Evolutionary conservation across 2,888 invertebrate species (phyloP).

Genomic region (Dynastes tityus): DNA sequence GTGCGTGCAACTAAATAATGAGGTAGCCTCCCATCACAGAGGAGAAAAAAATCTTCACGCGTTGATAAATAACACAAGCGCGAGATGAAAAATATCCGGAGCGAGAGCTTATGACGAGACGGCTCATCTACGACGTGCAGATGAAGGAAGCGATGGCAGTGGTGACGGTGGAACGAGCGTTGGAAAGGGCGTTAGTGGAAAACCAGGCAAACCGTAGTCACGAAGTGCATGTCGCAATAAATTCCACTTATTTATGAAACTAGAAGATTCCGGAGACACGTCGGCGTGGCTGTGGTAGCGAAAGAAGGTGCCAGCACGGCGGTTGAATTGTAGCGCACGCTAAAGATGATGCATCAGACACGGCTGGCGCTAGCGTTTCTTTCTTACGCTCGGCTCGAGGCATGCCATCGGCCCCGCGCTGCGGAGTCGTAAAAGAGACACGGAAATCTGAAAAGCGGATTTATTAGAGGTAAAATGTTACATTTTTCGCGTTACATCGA

Average conservation of each 20-base stretch:
- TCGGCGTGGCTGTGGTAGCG: slow-evolving; percentile 59
- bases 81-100: slow-evolving; percentile 42
- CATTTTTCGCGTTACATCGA: slow-evolving; percentile 7
- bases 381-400: background rate
- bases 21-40: background rate
- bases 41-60: slow-evolving; percentile 5
- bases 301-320: slow-evolving; percentile 24
- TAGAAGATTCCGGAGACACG: slow-evolving; percentile 65
- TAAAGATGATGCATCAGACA: slow-evolving; percentile 18
- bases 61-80: slow-evolving; percentile 27
- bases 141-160: slow-evolving; percentile 28
- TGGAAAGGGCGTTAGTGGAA: background rate
- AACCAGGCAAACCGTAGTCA: slow-evolving; percentile 61
- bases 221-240: slow-evolving; percentile 69
- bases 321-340: slow-evolving; percentile 35
- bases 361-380: background rate
- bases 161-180: slow-evolving; percentile 7
- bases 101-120: slow-evolving; percentile 64
- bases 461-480: slow-evolving; percentile 13
- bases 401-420: background rate
- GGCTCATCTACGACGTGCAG: slow-evolving; percentile 64
- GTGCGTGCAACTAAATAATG: slow-evolving; percentile 37
- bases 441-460: background rate
- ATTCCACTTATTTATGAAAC: slow-evolving; percentile 70
- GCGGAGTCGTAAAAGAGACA: background rate